Percentiles rank a stretch among this genome's conserved stretches.
Conservation (phyloP, 2,888 invertebrate genomes). For the Mythimna impura region DNA sequence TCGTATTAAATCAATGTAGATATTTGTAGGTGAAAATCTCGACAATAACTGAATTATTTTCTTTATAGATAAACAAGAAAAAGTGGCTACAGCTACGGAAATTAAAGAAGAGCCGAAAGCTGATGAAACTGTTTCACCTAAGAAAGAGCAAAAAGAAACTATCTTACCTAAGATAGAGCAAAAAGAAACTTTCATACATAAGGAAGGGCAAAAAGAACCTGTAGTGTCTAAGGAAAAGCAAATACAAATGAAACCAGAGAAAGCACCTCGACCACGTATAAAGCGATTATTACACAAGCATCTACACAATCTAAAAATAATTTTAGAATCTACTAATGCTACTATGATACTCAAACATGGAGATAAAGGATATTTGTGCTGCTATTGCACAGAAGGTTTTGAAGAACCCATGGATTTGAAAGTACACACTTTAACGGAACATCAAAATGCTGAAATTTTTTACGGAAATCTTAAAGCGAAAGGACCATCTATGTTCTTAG, state of each 20-base stretch:
- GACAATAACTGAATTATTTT: constrained; percentile 39
- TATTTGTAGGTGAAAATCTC: neutral
- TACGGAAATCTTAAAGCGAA: constrained; percentile 19
- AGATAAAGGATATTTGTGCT: constrained; percentile 74
- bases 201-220: neutral
- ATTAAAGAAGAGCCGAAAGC: neutral
- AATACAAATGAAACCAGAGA: neutral
- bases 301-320: constrained; percentile 41
- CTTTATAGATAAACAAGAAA: constrained; percentile 49
- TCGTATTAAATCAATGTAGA: neutral
- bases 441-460: constrained; percentile 12
- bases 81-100: constrained; percentile 8
- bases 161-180: too few relatives aligned
- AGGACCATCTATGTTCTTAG: constrained; percentile 24
- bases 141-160: too few relatives aligned
- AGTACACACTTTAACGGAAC: constrained; percentile 66
- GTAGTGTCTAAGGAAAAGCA: neutral
- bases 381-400: constrained; percentile 70
- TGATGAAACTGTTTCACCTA: neutral
- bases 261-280: neutral
- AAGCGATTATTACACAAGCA: constrained; percentile 33
- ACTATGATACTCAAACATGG: constrained; percentile 48
- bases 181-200: neutral
- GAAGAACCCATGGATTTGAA: constrained; percentile 73
- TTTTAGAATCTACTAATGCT: constrained; percentile 38